These are phyloP conservation scores for Butastur rufipennis DNA, from an alignment of 2,113 vertebrate species.

Conservation along the genomic window DNA sequence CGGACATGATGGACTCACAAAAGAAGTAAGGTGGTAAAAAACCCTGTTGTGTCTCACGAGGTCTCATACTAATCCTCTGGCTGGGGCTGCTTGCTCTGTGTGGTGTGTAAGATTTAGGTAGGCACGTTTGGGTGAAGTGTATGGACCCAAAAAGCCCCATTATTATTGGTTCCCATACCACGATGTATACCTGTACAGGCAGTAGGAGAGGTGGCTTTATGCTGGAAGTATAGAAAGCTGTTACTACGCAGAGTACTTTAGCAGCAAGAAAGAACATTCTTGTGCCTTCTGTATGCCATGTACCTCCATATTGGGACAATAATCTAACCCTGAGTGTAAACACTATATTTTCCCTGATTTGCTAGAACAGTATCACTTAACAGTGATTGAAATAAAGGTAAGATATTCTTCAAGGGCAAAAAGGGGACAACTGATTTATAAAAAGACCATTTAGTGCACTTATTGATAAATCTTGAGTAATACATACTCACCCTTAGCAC, in stretches of 20 bases:
- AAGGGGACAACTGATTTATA: slow-evolving; percentile 35
- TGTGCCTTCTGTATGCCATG: neutral
- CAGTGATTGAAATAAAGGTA: slow-evolving; percentile 15
- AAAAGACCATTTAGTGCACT: neutral
- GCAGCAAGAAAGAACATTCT: neutral
- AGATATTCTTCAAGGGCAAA: slow-evolving; percentile 35
- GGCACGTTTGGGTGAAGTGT: neutral
- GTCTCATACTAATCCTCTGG: neutral
- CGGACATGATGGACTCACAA: neutral
- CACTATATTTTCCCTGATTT: neutral
- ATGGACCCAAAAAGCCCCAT: neutral
- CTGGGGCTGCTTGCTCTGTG: neutral
- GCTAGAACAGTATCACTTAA: slow-evolving; percentile 1
- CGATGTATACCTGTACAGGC: neutral
- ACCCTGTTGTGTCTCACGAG: neutral
- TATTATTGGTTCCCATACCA: neutral
- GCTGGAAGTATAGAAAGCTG: neutral
- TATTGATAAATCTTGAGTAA: slow-evolving; percentile 28
- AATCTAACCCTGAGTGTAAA: neutral
- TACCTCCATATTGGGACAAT: neutral
- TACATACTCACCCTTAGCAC: neutral
- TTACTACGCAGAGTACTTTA: neutral
- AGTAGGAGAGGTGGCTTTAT: neutral
- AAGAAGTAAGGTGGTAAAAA: neutral
- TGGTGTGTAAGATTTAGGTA: neutral